These are phyloP conservation scores for Drosophila biarmipes DNA, from an alignment of 1,140 invertebrate genomes.

Conservation along the genomic window DNA sequence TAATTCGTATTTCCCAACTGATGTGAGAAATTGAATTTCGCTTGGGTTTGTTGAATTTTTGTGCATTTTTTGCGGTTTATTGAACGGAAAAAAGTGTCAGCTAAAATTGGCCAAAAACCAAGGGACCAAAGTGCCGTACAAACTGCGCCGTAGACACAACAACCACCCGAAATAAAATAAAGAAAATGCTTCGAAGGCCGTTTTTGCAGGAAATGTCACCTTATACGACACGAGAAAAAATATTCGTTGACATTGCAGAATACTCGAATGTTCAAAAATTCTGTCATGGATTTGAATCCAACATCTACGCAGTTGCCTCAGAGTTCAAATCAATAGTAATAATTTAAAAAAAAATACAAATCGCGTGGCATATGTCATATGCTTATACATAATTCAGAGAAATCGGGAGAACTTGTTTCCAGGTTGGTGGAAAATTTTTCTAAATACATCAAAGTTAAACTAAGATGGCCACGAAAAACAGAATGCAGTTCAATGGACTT, in stretches of 20 bases:
- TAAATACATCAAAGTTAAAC: slow-evolving; percentile 3
- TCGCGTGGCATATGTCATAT: not conserved
- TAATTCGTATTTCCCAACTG: slow-evolving; percentile 9
- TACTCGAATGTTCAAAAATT: slow-evolving; percentile 27
- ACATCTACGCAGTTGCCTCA: slow-evolving; percentile 31
- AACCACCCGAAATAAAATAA: slow-evolving; percentile 6
- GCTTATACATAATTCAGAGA: slow-evolving; percentile 38
- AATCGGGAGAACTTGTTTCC: slow-evolving; percentile 36
- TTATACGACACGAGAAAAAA: slow-evolving; percentile 53
- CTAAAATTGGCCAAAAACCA: slow-evolving; percentile 19
- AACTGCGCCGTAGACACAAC: slow-evolving; percentile 5
- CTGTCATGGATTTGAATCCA: slow-evolving; percentile 1
- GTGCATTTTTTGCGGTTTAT: slow-evolving; percentile 24
- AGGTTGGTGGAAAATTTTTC: slow-evolving; percentile 28
- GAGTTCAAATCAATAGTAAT: slow-evolving; percentile 13
- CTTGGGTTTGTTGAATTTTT: slow-evolving; percentile 10
- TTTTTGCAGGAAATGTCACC: slow-evolving; percentile 75
- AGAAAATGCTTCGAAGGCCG: slow-evolving; percentile 70
- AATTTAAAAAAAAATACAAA: slow-evolving; percentile 1
- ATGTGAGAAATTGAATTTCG: slow-evolving; percentile 48
- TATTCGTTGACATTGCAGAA: slow-evolving; percentile 62
- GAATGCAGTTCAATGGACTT: not conserved
- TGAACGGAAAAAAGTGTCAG: slow-evolving; percentile 27
- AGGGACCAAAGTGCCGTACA: slow-evolving; percentile 9
- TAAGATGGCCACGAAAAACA: slow-evolving; percentile 8